Evolutionary conservation across 1,140 invertebrate genomes (phyloP).

Genomic region (Calosoma granatense): DNA sequence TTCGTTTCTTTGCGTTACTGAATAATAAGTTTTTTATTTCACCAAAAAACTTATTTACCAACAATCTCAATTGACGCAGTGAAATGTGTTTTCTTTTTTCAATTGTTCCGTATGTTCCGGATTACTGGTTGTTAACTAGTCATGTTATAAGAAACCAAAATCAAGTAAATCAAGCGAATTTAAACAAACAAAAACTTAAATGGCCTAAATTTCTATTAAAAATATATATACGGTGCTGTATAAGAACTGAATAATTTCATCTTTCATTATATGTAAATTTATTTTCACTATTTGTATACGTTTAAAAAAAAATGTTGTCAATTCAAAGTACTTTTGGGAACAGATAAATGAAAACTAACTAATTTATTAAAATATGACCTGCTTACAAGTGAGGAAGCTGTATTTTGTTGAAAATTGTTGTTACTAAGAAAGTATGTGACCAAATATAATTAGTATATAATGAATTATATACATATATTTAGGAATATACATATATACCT

Average conservation of each 20-base stretch:
- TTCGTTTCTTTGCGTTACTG: too few relatives aligned
- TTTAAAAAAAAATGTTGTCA: neutral
- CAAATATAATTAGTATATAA: neutral
- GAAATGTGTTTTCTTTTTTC: too few relatives aligned
- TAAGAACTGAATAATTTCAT: neutral
- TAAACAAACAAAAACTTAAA: neutral
- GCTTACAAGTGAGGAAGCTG: neutral
- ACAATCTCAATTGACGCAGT: too few relatives aligned
- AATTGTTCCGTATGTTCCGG: too few relatives aligned
- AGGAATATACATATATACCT: too few relatives aligned
- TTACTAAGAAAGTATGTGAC: neutral
- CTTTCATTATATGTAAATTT: neutral
- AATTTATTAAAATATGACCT: neutral
- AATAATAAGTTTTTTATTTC: too few relatives aligned
- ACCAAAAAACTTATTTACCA: too few relatives aligned
- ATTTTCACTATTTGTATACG: conserved; percentile 8
- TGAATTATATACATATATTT: neutral
- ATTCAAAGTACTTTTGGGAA: neutral
- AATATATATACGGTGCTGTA: neutral
- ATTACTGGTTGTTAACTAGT: too few relatives aligned
- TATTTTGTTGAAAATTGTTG: neutral
- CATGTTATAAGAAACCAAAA: too few relatives aligned
- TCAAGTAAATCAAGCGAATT: too few relatives aligned
- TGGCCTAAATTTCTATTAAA: conserved; percentile 1
- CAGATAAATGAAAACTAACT: neutral